phyloP scores from a whole-genome alignment of 2,113 vertebrate genomes.

The Caranx melampygus region DNA sequence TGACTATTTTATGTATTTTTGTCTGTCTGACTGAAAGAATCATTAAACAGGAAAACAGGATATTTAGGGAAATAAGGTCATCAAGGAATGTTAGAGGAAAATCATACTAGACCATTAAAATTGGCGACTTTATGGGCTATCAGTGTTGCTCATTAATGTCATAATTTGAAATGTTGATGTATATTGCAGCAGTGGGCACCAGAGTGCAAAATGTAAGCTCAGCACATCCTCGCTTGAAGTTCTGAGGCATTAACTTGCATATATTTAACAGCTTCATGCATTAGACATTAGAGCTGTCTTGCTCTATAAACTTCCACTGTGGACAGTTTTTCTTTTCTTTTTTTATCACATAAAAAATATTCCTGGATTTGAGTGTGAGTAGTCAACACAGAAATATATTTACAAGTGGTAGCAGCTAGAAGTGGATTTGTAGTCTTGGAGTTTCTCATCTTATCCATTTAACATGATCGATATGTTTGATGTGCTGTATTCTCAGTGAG shows the following conservation, averaged over 20 bases:
- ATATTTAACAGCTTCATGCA: slow-evolving; percentile 18
- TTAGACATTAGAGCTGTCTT: not conserved
- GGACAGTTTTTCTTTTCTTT: not conserved
- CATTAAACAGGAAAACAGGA: not conserved
- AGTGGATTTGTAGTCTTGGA: not conserved
- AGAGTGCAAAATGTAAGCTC: not conserved
- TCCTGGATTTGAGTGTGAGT: not conserved
- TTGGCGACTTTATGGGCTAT: not conserved
- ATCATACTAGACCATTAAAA: not conserved
- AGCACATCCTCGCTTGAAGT: not conserved
- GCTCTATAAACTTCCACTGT: slow-evolving; percentile 6
- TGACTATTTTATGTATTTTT: not conserved
- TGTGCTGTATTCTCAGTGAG: not conserved
- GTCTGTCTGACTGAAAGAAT: not conserved
- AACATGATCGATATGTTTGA: not conserved
- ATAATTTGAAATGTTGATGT: not conserved
- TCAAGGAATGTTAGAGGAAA: not conserved
- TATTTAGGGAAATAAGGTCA: not conserved
- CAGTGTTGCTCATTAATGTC: not conserved
- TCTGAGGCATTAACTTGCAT: not conserved
- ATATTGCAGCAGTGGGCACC: not conserved
- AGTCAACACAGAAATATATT: not conserved
- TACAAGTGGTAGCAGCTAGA: not conserved
- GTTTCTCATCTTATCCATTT: not conserved
- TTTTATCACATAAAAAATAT: not conserved